Conservation (phyloP, 2,113 vertebrate genomes). For the Paramormyrops kingsleyae region DNA sequence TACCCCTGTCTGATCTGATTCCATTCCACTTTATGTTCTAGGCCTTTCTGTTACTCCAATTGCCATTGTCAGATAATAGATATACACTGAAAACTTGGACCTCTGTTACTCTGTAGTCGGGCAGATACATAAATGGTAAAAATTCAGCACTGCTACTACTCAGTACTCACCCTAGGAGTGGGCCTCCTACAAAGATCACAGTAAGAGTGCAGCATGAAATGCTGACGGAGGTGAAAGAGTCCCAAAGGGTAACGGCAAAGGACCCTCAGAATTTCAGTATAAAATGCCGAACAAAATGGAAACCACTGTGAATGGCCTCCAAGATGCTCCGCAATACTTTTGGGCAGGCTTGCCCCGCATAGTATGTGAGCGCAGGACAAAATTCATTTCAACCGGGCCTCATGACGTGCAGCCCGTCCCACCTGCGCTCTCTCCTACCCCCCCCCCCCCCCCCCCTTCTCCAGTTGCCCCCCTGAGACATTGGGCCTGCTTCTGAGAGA, state of each 20-base stretch:
- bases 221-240: neutral
- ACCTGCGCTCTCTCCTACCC: neutral
- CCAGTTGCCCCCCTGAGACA: neutral
- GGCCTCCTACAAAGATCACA: neutral
- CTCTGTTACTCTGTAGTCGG: neutral
- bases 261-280: neutral
- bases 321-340: neutral
- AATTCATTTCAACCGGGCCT: neutral
- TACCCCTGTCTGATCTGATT: neutral
- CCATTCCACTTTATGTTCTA: neutral
- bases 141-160: neutral
- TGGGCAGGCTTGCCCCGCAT: neutral
- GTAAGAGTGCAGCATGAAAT: neutral
- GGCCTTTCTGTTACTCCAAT: neutral
- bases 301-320: neutral
- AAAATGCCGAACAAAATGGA: neutral
- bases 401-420: neutral
- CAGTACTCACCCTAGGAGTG: neutral
- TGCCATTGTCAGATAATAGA: neutral
- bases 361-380: neutral
- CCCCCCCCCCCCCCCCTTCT: no score
- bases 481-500: neutral
- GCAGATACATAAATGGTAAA: neutral
- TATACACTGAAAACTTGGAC: neutral
- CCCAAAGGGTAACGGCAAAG: neutral